These are phyloP conservation scores for Hydractinia symbiolongicarpus DNA, from an alignment of 30 jellyfish, hydroid and myxozoan species.

Conservation along the genomic window DNA sequence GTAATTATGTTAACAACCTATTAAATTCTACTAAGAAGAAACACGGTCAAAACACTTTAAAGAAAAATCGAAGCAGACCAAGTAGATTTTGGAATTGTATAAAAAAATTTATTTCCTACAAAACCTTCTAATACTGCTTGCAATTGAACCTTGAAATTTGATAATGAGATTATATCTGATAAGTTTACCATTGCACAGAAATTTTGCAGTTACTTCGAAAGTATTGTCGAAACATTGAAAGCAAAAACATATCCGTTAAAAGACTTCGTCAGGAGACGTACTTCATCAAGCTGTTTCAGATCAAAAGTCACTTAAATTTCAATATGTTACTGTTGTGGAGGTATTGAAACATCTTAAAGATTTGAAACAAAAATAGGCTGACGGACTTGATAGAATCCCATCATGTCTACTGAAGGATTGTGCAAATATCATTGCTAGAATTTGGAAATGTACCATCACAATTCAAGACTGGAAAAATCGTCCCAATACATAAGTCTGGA, in stretches of 20 bases:
- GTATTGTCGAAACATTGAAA: background rate
- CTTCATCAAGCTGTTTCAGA: background rate
- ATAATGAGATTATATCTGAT: background rate
- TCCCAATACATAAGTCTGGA: slow-evolving; percentile 53
- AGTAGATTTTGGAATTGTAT: background rate
- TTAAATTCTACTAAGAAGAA: background rate
- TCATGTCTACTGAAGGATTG: slow-evolving; percentile 53
- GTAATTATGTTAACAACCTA: background rate
- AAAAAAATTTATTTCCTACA: background rate
- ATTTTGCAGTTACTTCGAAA: background rate
- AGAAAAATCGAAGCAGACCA: background rate
- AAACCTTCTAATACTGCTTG: background rate
- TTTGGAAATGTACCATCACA: slow-evolving; percentile 47
- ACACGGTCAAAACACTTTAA: background rate
- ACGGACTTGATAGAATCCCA: slow-evolving; percentile 25
- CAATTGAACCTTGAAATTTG: background rate
- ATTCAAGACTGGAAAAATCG: slow-evolving; percentile 48
- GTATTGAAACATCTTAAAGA: too few relatives aligned
- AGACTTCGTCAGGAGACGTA: background rate
- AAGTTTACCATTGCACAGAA: background rate
- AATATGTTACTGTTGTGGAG: background rate
- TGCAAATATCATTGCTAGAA: slow-evolving; percentile 43
- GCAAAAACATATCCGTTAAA: background rate
- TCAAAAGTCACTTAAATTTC: background rate
- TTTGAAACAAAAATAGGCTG: too few relatives aligned